Evolutionary conservation across 2,888 invertebrate species (phyloP).

Genomic region (Bellardia pandia): DNA sequence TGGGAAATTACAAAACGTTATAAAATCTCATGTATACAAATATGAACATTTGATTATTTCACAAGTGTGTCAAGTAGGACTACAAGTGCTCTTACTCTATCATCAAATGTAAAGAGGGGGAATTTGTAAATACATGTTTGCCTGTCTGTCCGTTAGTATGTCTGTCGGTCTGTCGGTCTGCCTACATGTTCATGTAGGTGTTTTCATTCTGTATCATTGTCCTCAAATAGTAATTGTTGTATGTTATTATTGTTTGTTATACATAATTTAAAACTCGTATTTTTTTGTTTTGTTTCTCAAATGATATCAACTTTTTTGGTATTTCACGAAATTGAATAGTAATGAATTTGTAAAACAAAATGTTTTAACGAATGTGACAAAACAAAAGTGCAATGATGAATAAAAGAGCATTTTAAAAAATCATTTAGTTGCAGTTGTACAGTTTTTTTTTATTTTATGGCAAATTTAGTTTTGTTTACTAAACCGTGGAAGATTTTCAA

Average conservation of each 20-base stretch:
- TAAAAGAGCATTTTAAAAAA: neutral
- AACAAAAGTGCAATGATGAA: neutral
- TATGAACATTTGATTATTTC: conserved; percentile 59
- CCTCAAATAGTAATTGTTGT: conserved; percentile 52
- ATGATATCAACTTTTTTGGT: conserved; percentile 28
- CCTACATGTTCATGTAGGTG: neutral
- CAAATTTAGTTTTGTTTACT: conserved; percentile 5
- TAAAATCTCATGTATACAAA: conserved; percentile 35
- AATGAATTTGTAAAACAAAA: conserved; percentile 54
- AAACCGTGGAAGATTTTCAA: too few species aligned
- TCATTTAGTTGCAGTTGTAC: neutral
- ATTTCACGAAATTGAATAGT: conserved; percentile 29
- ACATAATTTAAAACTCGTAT: conserved; percentile 50
- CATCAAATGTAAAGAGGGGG: conserved; percentile 35
- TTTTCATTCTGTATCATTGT: conserved; percentile 33
- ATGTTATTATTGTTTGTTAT: conserved; percentile 55
- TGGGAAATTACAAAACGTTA: conserved; percentile 57
- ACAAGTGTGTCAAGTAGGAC: conserved; percentile 56
- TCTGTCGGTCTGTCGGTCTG: conserved; percentile 3
- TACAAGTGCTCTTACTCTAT: conserved; percentile 36
- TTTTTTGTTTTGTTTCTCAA: conserved; percentile 5
- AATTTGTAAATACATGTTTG: conserved; percentile 27
- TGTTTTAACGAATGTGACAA: conserved; percentile 32
- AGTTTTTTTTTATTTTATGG: neutral
- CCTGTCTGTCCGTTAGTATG: neutral